Base-by-base conservation (phyloP, 2,888 invertebrate species). In the Cylloceria caligata region DNA sequence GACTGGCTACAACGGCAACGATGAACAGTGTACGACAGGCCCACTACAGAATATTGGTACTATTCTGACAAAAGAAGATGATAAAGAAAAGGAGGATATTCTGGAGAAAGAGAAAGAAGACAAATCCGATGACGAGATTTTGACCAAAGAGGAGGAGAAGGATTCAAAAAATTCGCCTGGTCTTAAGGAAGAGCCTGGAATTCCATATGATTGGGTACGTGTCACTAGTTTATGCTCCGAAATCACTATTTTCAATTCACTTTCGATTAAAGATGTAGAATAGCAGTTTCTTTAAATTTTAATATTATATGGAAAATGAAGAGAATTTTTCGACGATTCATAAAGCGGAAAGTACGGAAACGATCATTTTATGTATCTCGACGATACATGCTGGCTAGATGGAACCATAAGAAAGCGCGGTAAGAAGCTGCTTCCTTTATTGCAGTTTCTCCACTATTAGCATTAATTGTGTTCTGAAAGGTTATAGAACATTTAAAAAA, bases 141-240 rank as follows among this genome's bases (percentile, higher is more conserved):
- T 90, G 47, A 85, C 88, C 7, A 95, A 95, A 87, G 94, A 95
- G 71, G 94, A 94, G 80, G 93, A 94, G 83, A 95, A 95, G 90
- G 94, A 95, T 90, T 93, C 93, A 88, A 92, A 94, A 84, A 94
- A 93, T 42, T 91, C 94, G 27, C 90, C 92, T 34, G 86, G 87
- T 84, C 93, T 93, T 0, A 96, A 95, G 91, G 96, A 96, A 90
- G 97, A 96, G 86, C 96, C 96, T 88, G 97, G 96, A 86, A 96
- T 97, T 91, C 97, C 97, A 0, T 97, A 97, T 88, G 97, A 98
- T 90, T 98, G 98, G 98, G 95, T 95, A 91, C 92, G 93, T 90
- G 4, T 39, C 13, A 0, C 11, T 39, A 0, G 13, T 19, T 64
- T 64, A 21, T n/a, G 21, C 36, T 36, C 6, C 1, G 39, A 39